phyloP scores from a whole-genome alignment of 2,888 invertebrate species.

The Autographa pulchrina region DNA sequence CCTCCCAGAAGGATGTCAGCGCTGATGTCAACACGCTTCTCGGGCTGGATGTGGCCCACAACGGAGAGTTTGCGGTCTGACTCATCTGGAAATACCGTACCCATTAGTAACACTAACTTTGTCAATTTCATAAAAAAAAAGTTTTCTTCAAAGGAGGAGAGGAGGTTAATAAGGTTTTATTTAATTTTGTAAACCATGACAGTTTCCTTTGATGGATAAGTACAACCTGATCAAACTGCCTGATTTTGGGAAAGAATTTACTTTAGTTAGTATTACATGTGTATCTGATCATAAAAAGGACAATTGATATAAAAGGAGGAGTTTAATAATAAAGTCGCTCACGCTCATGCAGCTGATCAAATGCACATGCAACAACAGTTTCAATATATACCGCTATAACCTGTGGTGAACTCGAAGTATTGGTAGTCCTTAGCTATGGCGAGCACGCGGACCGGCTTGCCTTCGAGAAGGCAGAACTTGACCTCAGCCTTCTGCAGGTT shows the following conservation, averaged over 20 bases:
- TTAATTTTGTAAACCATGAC: too few species aligned
- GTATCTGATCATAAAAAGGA: not conserved
- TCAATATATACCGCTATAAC: constrained; percentile 84
- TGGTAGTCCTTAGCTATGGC: constrained; percentile 89
- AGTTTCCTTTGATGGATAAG: too few species aligned
- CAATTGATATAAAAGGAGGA: not conserved
- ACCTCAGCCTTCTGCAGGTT: constrained; percentile 87
- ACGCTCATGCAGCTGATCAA: constrained; percentile 23
- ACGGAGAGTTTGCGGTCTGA: constrained; percentile 87
- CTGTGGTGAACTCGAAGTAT: constrained; percentile 87
- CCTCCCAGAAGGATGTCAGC: constrained; percentile 88
- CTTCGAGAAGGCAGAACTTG: constrained; percentile 85
- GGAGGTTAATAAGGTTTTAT: too few species aligned
- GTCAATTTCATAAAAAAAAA: not conserved
- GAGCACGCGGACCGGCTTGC: constrained; percentile 83
- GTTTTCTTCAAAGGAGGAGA: too few species aligned
- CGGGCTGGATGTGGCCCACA: constrained; percentile 89
- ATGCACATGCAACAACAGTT: constrained; percentile 53
- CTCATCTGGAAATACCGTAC: constrained; percentile 68
- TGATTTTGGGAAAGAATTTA: not conserved
- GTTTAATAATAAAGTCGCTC: not conserved
- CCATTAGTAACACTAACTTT: not conserved
- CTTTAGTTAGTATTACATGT: not conserved
- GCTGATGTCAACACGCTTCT: constrained; percentile 90
- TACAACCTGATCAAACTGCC: too few species aligned